Base-by-base conservation (phyloP, 2,113 vertebrate genomes). In the Rhinolophus ferrumequinum region DNA sequence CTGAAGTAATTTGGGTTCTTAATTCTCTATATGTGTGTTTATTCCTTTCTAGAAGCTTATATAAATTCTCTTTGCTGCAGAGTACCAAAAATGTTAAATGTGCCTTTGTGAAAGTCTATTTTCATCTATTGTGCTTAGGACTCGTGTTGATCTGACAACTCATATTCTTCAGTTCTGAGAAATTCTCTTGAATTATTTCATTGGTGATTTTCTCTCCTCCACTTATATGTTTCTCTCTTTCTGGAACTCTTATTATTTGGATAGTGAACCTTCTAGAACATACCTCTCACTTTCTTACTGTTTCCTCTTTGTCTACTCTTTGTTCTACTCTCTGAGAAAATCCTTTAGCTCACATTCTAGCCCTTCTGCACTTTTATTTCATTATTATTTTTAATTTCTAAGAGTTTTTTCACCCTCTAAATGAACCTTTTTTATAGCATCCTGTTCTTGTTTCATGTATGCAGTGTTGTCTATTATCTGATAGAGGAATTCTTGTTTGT, bases 111-210 rank as follows among this genome's bases (percentile, higher is more conserved):
- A 87, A n/a, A 13, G 24, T 77, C 75, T 81, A 6, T 62, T 76
- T 93, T 75, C 14, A 90, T 52, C 22, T 50, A 82, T n/a, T 75
- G 33, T 70, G 24, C 47, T 82, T 73, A 35, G 67, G 8, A 84
- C 35, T 56, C 11, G 8, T 77, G 35, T 81, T 81, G 33, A 41
- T 70, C 52, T 72, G 69, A 54, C 16, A 91, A 77, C 30, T 87
- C 15, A 41, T 12, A 3, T 58, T 69, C 52, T 76, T 76, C 24
- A 58, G 54, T 72, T 91, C 21, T 83, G 69, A 88, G 75, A 97
- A 83, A 81, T 60, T 91, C 88, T 91, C 62, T 94, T 88, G 11
- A 86, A 95, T 86, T 90, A 90, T 86, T 96, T 93, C 73, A 95
- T 52, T 81, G 50, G 54, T 54, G 4, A 82, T 89, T 93, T 90